Evolutionary conservation across 2,113 vertebrate genomes (phyloP).

Genomic region (Planiliza haematocheilus): DNA sequence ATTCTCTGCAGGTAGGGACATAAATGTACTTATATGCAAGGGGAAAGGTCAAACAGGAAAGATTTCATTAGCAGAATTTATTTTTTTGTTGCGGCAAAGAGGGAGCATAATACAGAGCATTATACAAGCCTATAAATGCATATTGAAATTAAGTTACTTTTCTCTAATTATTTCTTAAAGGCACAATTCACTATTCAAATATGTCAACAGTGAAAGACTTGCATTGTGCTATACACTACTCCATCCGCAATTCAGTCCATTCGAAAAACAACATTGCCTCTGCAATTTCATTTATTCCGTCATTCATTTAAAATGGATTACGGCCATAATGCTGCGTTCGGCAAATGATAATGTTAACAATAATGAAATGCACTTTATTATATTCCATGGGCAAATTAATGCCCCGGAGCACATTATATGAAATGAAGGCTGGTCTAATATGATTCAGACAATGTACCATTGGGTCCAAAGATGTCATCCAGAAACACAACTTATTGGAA

Average conservation of each 20-base stretch:
- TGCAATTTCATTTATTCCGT: slow-evolving; percentile 50
- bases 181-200: slow-evolving; percentile 32
- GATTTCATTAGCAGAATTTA: background rate
- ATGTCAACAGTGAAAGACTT: slow-evolving; percentile 1
- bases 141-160: slow-evolving; percentile 23
- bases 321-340: slow-evolving; percentile 46
- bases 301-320: slow-evolving; percentile 53
- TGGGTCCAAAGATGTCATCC: slow-evolving; percentile 60
- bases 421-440: slow-evolving; percentile 59
- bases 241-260: slow-evolving; percentile 25
- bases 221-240: slow-evolving; percentile 25
- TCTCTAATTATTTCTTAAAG: slow-evolving; percentile 30
- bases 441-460: slow-evolving; percentile 58
- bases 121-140: slow-evolving; percentile 21
- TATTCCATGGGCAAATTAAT: slow-evolving; percentile 59
- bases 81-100: too few relatives aligned
- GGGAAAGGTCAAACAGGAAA: background rate
- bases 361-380: slow-evolving; percentile 65
- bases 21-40: background rate
- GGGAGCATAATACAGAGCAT: background rate
- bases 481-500: slow-evolving; percentile 60
- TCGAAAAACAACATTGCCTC: slow-evolving; percentile 37
- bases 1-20: background rate
- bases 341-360: slow-evolving; percentile 60
- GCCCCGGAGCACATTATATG: slow-evolving; percentile 51